Evolutionary conservation across 1,140 invertebrate genomes (phyloP).

Genomic region (Panagrolaimus sp.): DNA sequence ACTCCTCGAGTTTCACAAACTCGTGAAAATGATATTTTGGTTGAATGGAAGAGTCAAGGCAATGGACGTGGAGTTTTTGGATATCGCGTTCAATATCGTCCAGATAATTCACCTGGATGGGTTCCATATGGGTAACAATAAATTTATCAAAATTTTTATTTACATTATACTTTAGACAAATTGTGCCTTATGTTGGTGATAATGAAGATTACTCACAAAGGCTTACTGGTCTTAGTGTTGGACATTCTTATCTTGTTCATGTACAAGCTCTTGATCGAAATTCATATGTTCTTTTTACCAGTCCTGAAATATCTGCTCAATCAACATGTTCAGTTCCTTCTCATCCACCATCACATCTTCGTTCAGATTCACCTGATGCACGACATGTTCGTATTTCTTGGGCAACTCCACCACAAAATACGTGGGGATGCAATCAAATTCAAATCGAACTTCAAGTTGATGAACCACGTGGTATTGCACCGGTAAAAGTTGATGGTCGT

Average conservation of each 20-base stretch:
- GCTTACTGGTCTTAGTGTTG: slow-evolving; percentile 49
- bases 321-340: slow-evolving; percentile 48
- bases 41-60: slow-evolving; percentile 49
- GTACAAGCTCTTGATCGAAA: slow-evolving; percentile 56
- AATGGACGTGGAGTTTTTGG: slow-evolving; percentile 55
- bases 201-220: slow-evolving; percentile 48
- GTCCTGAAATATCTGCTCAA: slow-evolving; percentile 40
- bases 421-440: slow-evolving; percentile 49
- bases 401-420: slow-evolving; percentile 48
- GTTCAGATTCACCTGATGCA: slow-evolving; percentile 52
- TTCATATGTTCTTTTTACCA: slow-evolving; percentile 56
- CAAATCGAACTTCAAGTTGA: slow-evolving; percentile 48
- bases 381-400: slow-evolving; percentile 52
- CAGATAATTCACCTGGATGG: slow-evolving; percentile 44
- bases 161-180: slow-evolving; percentile 42
- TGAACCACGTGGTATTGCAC: slow-evolving; percentile 40
- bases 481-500: slow-evolving; percentile 42
- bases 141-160: too few relatives aligned
- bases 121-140: slow-evolving; percentile 53
- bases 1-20: slow-evolving; percentile 39
- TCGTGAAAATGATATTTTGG: slow-evolving; percentile 41
- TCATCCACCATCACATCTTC: slow-evolving; percentile 49
- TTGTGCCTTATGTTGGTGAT: slow-evolving; percentile 57
- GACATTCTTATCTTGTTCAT: slow-evolving; percentile 49
- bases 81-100: slow-evolving; percentile 51